phyloP scores from a whole-genome alignment of 1,140 invertebrate genomes.

The Sitophilus oryzae region DNA sequence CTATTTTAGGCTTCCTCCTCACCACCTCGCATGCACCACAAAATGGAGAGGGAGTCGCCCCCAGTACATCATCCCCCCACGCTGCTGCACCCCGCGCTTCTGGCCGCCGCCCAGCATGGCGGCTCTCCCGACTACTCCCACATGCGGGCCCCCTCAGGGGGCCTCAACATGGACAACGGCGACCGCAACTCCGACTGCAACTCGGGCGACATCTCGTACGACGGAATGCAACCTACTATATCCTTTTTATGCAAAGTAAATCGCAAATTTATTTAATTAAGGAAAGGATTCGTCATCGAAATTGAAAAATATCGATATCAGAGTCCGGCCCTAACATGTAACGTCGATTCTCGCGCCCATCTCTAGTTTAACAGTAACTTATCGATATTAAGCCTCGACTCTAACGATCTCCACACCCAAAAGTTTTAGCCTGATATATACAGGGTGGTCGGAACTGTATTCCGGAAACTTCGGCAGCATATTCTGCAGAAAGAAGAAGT shows the following conservation, averaged over 20 bases:
- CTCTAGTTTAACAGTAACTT: too few species aligned
- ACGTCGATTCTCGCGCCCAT: too few species aligned
- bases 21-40: conserved; percentile 52
- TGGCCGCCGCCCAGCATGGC: conserved; percentile 71
- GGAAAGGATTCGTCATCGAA: background rate
- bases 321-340: too few species aligned
- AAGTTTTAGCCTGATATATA: too few species aligned
- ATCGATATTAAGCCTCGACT: too few species aligned
- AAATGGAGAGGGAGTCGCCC: conserved; percentile 69
- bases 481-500: too few species aligned
- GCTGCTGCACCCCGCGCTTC: conserved; percentile 69
- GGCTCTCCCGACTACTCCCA: conserved; percentile 70
- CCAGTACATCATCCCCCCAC: conserved; percentile 73
- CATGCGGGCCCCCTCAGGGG: conserved; percentile 48
- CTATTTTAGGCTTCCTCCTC: conserved; percentile 43
- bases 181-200: conserved; percentile 83
- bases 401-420: too few species aligned
- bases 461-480: too few species aligned
- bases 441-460: too few species aligned
- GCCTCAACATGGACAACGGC: conserved; percentile 65
- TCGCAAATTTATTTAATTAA: background rate
- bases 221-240: conserved; percentile 89
- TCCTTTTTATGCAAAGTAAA: conserved; percentile 69
- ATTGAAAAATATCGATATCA: too few species aligned
- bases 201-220: conserved; percentile 78